Base-by-base conservation (phyloP, 1,140 invertebrate genomes). In the Dryas iulia region DNA sequence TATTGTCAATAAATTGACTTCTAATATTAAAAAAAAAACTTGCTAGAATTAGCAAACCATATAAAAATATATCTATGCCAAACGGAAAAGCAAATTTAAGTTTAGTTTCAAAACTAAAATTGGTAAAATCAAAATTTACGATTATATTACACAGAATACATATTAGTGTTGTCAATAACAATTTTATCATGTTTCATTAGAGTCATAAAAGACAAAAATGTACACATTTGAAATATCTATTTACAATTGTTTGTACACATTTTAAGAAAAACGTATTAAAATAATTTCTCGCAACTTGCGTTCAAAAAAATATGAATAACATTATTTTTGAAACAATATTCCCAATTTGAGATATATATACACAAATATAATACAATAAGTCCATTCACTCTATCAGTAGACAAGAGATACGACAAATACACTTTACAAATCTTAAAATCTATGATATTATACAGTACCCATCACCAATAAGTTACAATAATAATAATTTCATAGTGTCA, bases 1-100 rank as follows among this genome's bases (percentile, higher is more conserved):
- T 74, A 74, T 77, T 77, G 76, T 78, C 76, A 73, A 65, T 47
- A 64, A 75, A 75, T 71, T 73, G 75, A 77, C 75, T 61, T 35
- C 4, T 30, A 18, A 47, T 47, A 18, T 3, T n/a, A n/a, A 11
- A 21, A 47, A 4, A 31, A 18, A 47, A 47, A 47, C 18, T 10
- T 47, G 21, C 25, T 53, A 28, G 47, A 62, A 62, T 62, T 53
- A 52, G 59, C 59, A 52, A 30, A 52, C 14, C 18, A 28, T 23
- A 62, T n/a, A 62, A 62, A 61, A 62, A 62, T 62, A 52, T 26
- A 28, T 62, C 1, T 26, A 56, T 56, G 14, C 14, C 8, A 1
- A 39, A 39, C 8, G 14, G 14, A 47, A 47, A 21, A 47, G 1
- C 1, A 47, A 14, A 14, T 47, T 35, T 39, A 14, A 18, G 14